Percentiles rank a stretch among this genome's conserved stretches.
These are phyloP conservation scores for Tinea trinotella DNA, from an alignment of 2,888 invertebrate genomes.

Conservation along the genomic window DNA sequence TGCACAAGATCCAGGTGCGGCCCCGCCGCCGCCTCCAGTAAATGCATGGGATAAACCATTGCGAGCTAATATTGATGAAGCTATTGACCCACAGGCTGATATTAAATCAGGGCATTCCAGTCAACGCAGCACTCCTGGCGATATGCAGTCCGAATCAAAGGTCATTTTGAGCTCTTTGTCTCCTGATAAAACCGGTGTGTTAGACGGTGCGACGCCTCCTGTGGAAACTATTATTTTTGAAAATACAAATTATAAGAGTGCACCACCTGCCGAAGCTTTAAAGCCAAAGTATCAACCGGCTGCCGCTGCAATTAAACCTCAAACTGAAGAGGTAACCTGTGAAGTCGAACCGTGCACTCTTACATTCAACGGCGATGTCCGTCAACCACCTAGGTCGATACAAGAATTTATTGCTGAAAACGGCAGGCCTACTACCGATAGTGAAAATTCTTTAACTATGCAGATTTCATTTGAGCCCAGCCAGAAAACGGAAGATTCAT, in stretches of 20 bases:
- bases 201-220: constrained; percentile 84
- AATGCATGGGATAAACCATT: constrained; percentile 91
- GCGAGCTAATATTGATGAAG: constrained; percentile 67
- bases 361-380: constrained; percentile 57
- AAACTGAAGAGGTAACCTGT: constrained; percentile 54
- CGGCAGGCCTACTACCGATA: constrained; percentile 43
- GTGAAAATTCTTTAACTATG: constrained; percentile 68
- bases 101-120: constrained; percentile 55
- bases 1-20: constrained; percentile 68
- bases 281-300: constrained; percentile 75
- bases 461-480: constrained; percentile 77
- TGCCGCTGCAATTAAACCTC: constrained; percentile 55
- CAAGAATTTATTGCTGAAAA: constrained; percentile 60
- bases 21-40: constrained; percentile 79
- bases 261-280: constrained; percentile 76
- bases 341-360: constrained; percentile 65
- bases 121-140: constrained; percentile 60
- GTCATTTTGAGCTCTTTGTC: constrained; percentile 34
- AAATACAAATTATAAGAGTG: constrained; percentile 90
- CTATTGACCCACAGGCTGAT: constrained; percentile 36
- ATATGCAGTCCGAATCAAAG: constrained; percentile 45
- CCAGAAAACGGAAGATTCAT: constrained; percentile 80
- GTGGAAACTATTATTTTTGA: constrained; percentile 93
- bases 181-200: constrained; percentile 68
- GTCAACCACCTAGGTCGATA: constrained; percentile 53